Percentiles rank a stretch among this genome's conserved stretches.
Conservation (phyloP, 2,113 vertebrate species). For the Trematocara macrostoma region DNA sequence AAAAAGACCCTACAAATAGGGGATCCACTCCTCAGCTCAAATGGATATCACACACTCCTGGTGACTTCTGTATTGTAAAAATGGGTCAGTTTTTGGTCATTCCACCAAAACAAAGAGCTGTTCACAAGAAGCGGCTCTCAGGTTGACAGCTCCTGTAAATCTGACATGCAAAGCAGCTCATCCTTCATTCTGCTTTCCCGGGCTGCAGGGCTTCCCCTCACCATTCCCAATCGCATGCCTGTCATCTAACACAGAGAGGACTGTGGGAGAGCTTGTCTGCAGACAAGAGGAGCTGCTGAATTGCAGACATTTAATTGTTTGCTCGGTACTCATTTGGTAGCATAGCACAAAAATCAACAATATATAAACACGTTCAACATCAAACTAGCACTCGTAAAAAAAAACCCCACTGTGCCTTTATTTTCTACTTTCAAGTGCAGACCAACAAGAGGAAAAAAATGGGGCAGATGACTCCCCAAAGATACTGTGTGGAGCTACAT, state of each 20-base stretch:
- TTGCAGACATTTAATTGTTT: neutral
- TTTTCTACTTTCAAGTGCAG: neutral
- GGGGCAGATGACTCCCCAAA: neutral
- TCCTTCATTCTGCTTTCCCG: neutral
- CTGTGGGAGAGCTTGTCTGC: neutral
- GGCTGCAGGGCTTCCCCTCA: slow-evolving; percentile 25
- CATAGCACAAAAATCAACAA: neutral
- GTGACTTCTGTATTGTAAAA: neutral
- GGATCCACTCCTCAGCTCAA: neutral
- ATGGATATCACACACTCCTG: neutral
- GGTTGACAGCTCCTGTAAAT: slow-evolving; percentile 17
- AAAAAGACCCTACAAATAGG: neutral
- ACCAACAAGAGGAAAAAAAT: neutral
- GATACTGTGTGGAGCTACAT: neutral
- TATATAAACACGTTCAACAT: neutral
- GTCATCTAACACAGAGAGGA: slow-evolving; percentile 2
- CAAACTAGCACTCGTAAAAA: neutral
- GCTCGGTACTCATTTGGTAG: neutral
- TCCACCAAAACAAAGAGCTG: neutral
- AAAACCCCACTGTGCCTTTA: neutral
- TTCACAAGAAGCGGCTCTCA: neutral
- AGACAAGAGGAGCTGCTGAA: slow-evolving; percentile 1
- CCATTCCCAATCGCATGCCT: neutral
- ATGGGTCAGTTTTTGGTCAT: slow-evolving; percentile 10
- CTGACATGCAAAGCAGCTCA: slow-evolving; percentile 4